Evolutionary conservation across 2,888 invertebrate genomes (phyloP).

Genomic region (Leptarthrus brevirostris): DNA sequence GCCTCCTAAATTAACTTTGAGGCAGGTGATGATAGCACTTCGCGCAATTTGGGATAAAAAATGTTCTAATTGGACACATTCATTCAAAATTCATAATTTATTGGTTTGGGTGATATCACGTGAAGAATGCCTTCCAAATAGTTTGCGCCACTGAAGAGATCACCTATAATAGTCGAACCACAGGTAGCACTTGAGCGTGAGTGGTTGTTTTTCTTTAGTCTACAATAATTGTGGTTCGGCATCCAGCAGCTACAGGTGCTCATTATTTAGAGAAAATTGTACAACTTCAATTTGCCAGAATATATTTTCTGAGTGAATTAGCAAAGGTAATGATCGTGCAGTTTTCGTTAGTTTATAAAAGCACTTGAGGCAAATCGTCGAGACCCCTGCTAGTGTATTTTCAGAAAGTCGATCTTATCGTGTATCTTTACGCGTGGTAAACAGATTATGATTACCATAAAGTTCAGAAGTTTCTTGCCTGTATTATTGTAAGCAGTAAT

Average conservation of each 20-base stretch:
- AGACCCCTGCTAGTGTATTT: conserved; percentile 15
- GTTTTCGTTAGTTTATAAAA: conserved; percentile 28
- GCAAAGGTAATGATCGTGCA: conserved; percentile 12
- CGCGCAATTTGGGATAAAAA: conserved; percentile 17
- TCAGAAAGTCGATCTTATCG: too few species aligned
- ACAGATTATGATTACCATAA: too few species aligned
- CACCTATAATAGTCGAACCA: too few species aligned
- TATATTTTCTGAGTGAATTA: conserved; percentile 35
- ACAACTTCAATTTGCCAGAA: neutral
- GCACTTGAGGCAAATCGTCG: neutral
- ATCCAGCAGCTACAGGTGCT: too few species aligned
- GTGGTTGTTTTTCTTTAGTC: too few species aligned
- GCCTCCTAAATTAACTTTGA: conserved; percentile 27
- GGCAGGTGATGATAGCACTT: conserved; percentile 44
- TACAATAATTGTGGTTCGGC: too few species aligned
- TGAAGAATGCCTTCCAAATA: neutral
- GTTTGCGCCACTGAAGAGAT: neutral
- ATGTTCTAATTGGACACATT: conserved; percentile 25
- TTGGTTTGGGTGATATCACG: neutral
- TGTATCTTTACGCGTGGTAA: too few species aligned
- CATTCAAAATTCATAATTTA: conserved; percentile 21
- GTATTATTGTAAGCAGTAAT: too few species aligned
- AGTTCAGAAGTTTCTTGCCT: too few species aligned
- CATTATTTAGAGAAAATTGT: too few species aligned
- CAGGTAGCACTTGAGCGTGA: neutral